Percentiles rank a stretch among this genome's conserved stretches.
Conservation (phyloP, 1,140 invertebrate genomes). For the Lepeophtheirus salmonis region DNA sequence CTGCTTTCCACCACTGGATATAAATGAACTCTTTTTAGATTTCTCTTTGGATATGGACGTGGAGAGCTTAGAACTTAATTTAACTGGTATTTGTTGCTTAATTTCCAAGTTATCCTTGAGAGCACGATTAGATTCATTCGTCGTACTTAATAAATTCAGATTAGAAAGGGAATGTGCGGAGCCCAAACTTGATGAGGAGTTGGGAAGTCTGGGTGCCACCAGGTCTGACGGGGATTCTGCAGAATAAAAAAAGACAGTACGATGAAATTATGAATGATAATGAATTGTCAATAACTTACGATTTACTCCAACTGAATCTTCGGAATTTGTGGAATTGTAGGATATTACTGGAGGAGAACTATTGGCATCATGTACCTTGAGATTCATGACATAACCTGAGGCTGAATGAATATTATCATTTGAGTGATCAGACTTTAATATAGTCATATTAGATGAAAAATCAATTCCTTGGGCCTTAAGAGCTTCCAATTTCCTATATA, state of each 20-base stretch:
- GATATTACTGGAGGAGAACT: neutral
- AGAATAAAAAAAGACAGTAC: neutral
- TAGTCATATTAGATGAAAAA: constrained; percentile 26
- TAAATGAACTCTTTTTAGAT: constrained; percentile 6
- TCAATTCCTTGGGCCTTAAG: constrained; percentile 49
- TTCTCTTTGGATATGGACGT: constrained; percentile 2
- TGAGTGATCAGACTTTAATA: constrained; percentile 18
- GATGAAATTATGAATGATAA: too few relatives aligned
- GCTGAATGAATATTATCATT: neutral
- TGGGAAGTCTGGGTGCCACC: neutral
- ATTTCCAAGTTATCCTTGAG: constrained; percentile 7
- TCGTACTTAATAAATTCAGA: neutral
- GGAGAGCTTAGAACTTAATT: constrained; percentile 10
- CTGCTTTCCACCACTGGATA: neutral
- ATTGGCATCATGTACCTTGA: constrained; percentile 18
- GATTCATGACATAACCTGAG: constrained; percentile 26
- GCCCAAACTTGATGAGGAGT: neutral
- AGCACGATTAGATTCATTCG: neutral
- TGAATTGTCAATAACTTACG: neutral
- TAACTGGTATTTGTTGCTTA: constrained; percentile 16
- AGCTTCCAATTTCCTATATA: constrained; percentile 59
- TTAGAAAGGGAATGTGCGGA: neutral
- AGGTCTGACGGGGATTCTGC: neutral
- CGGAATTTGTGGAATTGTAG: neutral
- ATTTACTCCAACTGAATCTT: neutral